These are phyloP conservation scores for Opisthocomus hoazin DNA, from an alignment of 2,113 vertebrate genomes.

Conservation along the genomic window DNA sequence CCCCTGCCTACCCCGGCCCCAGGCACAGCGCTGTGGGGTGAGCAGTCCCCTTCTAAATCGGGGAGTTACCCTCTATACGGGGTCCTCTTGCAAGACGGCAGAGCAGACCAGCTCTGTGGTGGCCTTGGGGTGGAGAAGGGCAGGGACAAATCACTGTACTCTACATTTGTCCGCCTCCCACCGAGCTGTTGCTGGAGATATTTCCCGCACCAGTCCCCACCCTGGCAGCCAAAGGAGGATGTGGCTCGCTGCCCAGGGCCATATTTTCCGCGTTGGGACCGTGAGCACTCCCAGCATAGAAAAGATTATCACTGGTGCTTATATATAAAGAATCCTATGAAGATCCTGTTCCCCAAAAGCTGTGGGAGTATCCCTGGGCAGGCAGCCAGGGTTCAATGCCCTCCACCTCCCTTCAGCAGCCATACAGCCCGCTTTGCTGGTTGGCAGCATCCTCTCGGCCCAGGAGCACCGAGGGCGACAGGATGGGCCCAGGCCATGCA, in stretches of 20 bases:
- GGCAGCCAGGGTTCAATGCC: not conserved
- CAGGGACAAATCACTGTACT: not conserved
- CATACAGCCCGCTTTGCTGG: not conserved
- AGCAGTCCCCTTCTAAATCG: not conserved
- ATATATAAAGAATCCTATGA: not conserved
- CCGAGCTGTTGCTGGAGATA: not conserved
- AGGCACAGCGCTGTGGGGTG: rapidly evolving
- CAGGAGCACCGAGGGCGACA: not conserved
- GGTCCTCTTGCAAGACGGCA: not conserved
- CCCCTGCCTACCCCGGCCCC: rapidly evolving
- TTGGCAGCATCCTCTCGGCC: not conserved
- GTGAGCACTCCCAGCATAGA: not conserved
- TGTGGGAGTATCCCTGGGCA: not conserved
- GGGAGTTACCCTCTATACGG: rapidly evolving
- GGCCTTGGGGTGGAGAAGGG: not conserved
- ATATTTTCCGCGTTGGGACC: rapidly evolving
- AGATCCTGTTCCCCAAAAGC: not conserved
- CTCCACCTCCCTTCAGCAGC: not conserved
- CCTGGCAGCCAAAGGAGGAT: not conserved
- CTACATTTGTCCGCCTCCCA: rapidly evolving
- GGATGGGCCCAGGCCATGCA: not conserved
- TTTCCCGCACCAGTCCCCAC: not conserved
- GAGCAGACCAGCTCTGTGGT: rapidly evolving
- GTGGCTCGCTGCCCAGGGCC: not conserved
- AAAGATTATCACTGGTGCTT: not conserved